phyloP scores from a whole-genome alignment of 2,113 vertebrate species.

The Crocuta crocuta region DNA sequence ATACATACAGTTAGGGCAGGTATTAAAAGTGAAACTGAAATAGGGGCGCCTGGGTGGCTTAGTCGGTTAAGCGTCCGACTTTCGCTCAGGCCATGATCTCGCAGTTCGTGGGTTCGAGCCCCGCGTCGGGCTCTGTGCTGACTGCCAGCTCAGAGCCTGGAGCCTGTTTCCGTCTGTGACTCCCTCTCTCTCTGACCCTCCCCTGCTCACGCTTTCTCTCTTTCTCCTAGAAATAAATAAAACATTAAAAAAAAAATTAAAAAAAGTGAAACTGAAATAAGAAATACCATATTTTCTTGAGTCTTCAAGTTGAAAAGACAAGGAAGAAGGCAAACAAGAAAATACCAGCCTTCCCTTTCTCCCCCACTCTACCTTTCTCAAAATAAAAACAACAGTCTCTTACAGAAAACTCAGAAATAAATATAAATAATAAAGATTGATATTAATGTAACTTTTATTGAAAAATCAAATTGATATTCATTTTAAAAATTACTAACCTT shows the following conservation, averaged over 20 bases:
- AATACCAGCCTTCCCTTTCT: background rate
- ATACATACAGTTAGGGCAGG: background rate
- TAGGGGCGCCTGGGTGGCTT: background rate
- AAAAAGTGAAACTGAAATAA: conserved; percentile 45
- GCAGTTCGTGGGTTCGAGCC: too few relatives aligned
- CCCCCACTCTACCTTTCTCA: background rate
- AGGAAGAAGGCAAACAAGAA: background rate
- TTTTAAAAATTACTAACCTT: background rate
- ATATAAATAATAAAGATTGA: background rate
- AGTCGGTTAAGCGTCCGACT: too few relatives aligned
- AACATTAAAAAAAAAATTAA: too few relatives aligned
- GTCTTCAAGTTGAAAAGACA: conserved; percentile 27
- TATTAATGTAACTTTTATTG: background rate
- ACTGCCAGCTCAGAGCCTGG: too few relatives aligned
- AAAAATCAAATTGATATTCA: background rate
- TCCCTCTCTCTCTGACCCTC: too few relatives aligned
- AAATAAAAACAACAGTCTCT: background rate
- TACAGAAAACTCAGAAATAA: background rate
- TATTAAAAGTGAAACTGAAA: conserved; percentile 55
- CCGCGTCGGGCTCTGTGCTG: too few relatives aligned
- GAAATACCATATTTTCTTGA: conserved; percentile 1
- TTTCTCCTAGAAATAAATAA: too few relatives aligned
- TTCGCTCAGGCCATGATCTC: too few relatives aligned
- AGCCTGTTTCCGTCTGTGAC: too few relatives aligned
- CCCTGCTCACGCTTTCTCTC: too few relatives aligned